A percentile compares a stretch with the other conserved stretches of the same genome.
These are phyloP conservation scores for Orgyia antiqua DNA, from an alignment of 2,888 invertebrate genomes.

Conservation along the genomic window DNA sequence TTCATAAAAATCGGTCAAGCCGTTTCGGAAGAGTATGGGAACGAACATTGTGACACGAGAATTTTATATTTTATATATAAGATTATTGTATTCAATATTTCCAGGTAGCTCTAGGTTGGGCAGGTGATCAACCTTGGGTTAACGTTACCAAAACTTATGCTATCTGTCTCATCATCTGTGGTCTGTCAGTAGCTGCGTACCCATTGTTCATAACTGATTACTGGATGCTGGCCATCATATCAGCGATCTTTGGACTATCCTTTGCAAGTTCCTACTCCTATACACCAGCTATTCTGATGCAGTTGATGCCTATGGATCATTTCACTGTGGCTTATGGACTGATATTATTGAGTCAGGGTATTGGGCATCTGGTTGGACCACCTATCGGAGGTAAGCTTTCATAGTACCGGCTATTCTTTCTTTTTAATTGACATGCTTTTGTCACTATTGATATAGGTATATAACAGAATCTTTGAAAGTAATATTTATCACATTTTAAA, in stretches of 20 bases:
- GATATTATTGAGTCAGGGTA: conserved; percentile 91
- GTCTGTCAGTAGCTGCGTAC: conserved; percentile 78
- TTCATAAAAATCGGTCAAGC: no score
- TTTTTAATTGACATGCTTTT: no score
- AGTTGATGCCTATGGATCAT: conserved; percentile 91
- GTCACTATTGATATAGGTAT: no score
- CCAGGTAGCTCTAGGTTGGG: conserved; percentile 89
- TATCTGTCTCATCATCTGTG: conserved; percentile 83
- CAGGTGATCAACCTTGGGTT: conserved; percentile 92
- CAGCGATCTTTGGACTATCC: conserved; percentile 89
- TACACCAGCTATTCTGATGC: conserved; percentile 92
- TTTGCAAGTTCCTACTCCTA: conserved; percentile 95
- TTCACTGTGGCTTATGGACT: conserved; percentile 96
- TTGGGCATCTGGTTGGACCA: conserved; percentile 95
- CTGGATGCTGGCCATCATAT: conserved; percentile 62
- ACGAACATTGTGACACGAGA: no score
- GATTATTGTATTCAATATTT: conserved; percentile 1
- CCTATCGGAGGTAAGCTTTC: conserved; percentile 92
- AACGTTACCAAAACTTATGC: conserved; percentile 91
- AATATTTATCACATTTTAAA: no score
- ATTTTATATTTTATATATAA: no score
- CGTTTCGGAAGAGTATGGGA: no score
- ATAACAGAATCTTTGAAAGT: no score
- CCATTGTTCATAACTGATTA: conserved; percentile 75
- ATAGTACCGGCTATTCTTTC: no score